Conservation (phyloP, 2,888 invertebrate species). For the Tenthredo scrophulariae region DNA sequence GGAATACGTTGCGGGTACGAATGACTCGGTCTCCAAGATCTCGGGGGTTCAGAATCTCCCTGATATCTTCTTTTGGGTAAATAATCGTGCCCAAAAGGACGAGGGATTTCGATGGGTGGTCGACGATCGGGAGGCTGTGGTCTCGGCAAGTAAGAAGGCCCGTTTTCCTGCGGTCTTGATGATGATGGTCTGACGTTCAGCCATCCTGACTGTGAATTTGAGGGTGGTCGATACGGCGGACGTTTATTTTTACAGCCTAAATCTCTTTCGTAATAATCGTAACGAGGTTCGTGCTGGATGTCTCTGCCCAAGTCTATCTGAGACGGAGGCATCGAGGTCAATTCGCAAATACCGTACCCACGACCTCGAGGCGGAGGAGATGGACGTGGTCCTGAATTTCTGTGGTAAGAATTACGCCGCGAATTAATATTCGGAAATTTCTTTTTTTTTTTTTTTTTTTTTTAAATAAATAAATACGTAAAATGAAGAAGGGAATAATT, state of each 20-base stretch:
- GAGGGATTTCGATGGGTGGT: constrained; percentile 55
- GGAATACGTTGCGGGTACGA: neutral
- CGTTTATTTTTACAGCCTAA: constrained; percentile 80
- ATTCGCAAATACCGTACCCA: constrained; percentile 84
- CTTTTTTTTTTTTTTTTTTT: too few species aligned
- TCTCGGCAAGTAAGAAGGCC: constrained; percentile 5
- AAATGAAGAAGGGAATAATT: neutral
- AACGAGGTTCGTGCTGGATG: constrained; percentile 85
- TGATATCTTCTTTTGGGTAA: neutral
- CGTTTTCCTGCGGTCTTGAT: constrained; percentile 3
- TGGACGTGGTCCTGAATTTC: constrained; percentile 1
- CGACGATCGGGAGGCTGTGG: constrained; percentile 47
- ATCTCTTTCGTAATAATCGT: constrained; percentile 90
- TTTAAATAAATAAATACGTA: neutral
- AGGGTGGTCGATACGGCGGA: constrained; percentile 31
- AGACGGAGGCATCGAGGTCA: constrained; percentile 86
- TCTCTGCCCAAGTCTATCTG: constrained; percentile 84
- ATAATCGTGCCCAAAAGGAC: constrained; percentile 43
- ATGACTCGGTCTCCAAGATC: neutral
- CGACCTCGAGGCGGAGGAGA: constrained; percentile 16
- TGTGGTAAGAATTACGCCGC: neutral
- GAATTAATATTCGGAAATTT: neutral
- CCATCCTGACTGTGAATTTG: neutral
- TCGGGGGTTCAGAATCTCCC: neutral
- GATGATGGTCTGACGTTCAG: neutral